These are phyloP conservation scores for Stictonetta naevosa DNA, from an alignment of 2,113 vertebrate species.

Conservation along the genomic window DNA sequence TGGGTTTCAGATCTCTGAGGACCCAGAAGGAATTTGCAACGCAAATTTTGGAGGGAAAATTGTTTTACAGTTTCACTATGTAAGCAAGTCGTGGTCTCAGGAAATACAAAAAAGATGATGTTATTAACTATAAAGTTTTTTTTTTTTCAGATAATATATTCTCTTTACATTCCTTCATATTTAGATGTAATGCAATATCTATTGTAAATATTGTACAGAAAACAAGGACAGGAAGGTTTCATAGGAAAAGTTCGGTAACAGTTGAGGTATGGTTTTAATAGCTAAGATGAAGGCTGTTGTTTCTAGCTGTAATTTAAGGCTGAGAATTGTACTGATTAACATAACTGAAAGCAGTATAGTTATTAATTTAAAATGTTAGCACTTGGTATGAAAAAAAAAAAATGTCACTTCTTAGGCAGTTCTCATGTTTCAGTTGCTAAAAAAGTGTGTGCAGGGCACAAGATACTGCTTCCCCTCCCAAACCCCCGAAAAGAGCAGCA, in stretches of 20 bases:
- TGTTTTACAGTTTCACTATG: background rate
- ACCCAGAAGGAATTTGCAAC: constrained; percentile 45
- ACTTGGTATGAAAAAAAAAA: background rate
- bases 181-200: background rate
- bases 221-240: background rate
- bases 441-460: background rate
- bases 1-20: constrained; percentile 22
- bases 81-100: background rate
- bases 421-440: background rate
- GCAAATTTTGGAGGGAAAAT: constrained; percentile 5
- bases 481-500: background rate
- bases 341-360: background rate
- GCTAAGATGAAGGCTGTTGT: background rate
- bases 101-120: background rate
- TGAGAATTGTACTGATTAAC: background rate
- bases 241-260: background rate
- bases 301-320: background rate
- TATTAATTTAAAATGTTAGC: background rate
- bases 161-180: background rate
- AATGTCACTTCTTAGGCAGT: background rate
- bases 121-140: background rate
- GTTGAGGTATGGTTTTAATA: background rate
- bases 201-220: background rate
- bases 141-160: background rate
- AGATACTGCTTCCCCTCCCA: no score